Conservation (phyloP, 1,140 invertebrate species). For the Dysdera silvatica region DNA sequence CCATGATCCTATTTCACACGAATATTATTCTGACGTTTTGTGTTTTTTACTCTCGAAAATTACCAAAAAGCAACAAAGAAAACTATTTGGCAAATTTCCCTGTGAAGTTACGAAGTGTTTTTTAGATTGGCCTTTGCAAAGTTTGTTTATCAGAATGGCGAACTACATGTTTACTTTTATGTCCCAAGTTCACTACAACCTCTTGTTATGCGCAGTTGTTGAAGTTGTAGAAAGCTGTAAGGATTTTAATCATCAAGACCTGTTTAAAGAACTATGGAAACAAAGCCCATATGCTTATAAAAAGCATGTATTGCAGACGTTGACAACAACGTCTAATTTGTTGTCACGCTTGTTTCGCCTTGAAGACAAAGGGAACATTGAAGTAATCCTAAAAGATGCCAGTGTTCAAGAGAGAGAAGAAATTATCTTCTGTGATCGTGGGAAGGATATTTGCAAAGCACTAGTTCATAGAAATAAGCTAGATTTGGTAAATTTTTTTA, state of each 20-base stretch:
- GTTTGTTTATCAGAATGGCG: slow-evolving; percentile 18
- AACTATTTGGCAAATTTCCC: slow-evolving; percentile 11
- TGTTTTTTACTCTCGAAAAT: slow-evolving; percentile 16
- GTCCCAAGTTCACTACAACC: neutral
- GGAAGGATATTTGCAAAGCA: slow-evolving; percentile 2
- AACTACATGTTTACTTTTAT: slow-evolving; percentile 14
- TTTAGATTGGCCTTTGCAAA: slow-evolving; percentile 11
- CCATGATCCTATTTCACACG: slow-evolving; percentile 2
- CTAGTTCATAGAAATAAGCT: neutral
- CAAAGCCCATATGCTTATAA: slow-evolving; percentile 8
- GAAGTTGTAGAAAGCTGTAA: neutral
- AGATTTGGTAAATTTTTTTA: slow-evolving; percentile 10
- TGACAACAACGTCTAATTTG: neutral
- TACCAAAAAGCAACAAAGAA: slow-evolving; percentile 12
- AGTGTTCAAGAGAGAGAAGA: slow-evolving; percentile 4
- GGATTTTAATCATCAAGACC: slow-evolving; percentile 20
- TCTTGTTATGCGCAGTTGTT: neutral
- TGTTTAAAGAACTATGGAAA: slow-evolving; percentile 21
- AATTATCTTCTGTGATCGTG: slow-evolving; percentile 1
- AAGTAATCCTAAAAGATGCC: slow-evolving; percentile 7
- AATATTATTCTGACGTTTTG: slow-evolving; percentile 19
- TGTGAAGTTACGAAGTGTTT: slow-evolving; percentile 15
- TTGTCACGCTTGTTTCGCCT: slow-evolving; percentile 1
- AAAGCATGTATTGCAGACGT: slow-evolving; percentile 9
- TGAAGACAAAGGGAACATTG: slow-evolving; percentile 5